phyloP scores from a whole-genome alignment of 2,888 invertebrate species.

The Drepanosiphum platanoidis region DNA sequence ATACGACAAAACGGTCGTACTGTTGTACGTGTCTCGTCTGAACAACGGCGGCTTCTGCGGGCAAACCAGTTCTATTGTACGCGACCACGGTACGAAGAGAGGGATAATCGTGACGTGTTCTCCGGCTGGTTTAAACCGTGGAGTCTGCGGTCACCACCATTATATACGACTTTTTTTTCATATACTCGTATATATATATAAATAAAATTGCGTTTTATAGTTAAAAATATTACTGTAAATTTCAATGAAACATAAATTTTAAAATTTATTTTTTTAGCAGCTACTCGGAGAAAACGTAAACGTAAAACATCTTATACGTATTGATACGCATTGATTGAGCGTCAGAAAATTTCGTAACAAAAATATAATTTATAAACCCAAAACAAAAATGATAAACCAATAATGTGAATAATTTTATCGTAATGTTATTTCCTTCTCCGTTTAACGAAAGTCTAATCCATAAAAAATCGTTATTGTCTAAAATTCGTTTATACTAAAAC shows the following conservation, averaged over 20 bases:
- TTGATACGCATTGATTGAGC: too few species aligned
- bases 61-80: constrained; percentile 55
- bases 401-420: too few species aligned
- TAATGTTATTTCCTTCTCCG: too few species aligned
- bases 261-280: not conserved
- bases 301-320: not conserved
- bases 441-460: not conserved
- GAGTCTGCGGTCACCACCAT: constrained; percentile 10
- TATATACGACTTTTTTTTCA: not conserved
- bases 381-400: too few species aligned
- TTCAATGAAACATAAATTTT: not conserved
- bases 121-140: constrained; percentile 43
- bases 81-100: not conserved
- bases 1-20: constrained; percentile 53
- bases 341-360: too few species aligned
- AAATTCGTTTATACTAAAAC: too few species aligned
- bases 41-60: constrained; percentile 42
- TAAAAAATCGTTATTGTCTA: not conserved
- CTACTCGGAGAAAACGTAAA: too few species aligned
- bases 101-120: constrained; percentile 56
- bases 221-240: not conserved
- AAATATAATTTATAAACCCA: too few species aligned
- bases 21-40: constrained; percentile 31
- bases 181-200: not conserved
- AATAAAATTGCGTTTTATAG: constrained; percentile 4